Evolutionary conservation across 2,888 invertebrate species (phyloP), one percentile per base, ranked within the genome.

Genomic region (Epinotia ramella): DNA sequence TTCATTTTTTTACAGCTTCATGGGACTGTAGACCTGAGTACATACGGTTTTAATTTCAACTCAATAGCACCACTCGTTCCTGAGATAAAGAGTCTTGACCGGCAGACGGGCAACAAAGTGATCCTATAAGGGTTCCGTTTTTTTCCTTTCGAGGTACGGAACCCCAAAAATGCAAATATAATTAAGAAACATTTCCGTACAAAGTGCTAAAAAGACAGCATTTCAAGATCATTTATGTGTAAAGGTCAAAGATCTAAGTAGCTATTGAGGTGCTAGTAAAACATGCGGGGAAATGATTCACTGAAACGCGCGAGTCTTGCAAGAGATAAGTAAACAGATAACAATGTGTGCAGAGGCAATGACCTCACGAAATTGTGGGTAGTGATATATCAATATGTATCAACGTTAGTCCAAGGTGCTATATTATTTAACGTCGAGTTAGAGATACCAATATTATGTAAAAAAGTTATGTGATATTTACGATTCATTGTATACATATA

Each of bases 271-370:
- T 46, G 18, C 53, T 64, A 57, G 64, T 68, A 62, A 56, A 68
- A 11, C 73, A 68, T 18, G 64, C 63, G 46, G 46, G 57, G 24
- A 63, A 59, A 74, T 74, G 64, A 74, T 70, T 74, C 69, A 74
- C 56, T 18, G 56, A 20, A 16, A 24, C 69, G 28, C 56, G 53
- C 28, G 33, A 56, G 33, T 49, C 20, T 70, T 65, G 40, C 69
- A 24, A 53, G 56, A 64, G 74, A 74, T 74, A 70, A 65, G 69
- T 65, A 69, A 57, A 69, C 69, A 74, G 74, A 74, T 74, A 70
- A 74, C 12, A 59, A 63, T 74, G 74, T 74, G 59, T 65, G 59
- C n/a, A 64, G 69, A 65, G 74, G 24, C 74, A 74, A 65, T 70
- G 69, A 74, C 74, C 69, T 74, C 69, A 74, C 64, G 3, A 74